Conservation (phyloP, 2,113 vertebrate genomes). For the Motacilla tschutschensis region DNA sequence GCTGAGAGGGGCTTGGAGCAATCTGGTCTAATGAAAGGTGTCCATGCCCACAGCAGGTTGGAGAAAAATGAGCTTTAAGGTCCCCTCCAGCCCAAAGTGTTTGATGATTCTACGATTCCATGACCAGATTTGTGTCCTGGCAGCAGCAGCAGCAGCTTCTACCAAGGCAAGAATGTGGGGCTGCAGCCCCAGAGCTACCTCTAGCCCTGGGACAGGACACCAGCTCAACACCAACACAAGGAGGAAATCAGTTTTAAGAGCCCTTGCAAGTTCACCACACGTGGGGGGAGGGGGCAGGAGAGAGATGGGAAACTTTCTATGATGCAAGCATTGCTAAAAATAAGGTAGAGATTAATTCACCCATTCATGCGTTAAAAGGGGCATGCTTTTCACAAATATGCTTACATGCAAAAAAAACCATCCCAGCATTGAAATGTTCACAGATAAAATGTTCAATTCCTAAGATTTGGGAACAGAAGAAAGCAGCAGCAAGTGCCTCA, state of each 20-base stretch:
- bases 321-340: slow-evolving; percentile 7
- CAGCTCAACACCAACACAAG: rapidly evolving
- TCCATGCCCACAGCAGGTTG: rapidly evolving
- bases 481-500: background rate
- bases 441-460: background rate
- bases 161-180: background rate
- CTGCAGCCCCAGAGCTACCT: background rate
- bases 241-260: background rate
- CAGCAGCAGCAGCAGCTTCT: background rate
- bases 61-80: background rate
- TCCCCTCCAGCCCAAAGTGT: background rate
- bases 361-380: background rate
- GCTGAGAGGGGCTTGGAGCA: background rate
- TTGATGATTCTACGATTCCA: background rate
- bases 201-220: background rate
- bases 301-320: slow-evolving; percentile 2
- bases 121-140: background rate
- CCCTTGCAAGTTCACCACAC: background rate
- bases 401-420: background rate
- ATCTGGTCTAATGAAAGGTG: background rate
- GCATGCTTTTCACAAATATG: background rate
- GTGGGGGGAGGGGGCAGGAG: rapidly evolving
- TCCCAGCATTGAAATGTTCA: background rate
- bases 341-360: background rate
- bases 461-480: background rate